A percentile compares a stretch with the other conserved stretches of the same genome.
Conservation (phyloP, 2,888 invertebrate genomes). For the Microdon myrmicae region DNA sequence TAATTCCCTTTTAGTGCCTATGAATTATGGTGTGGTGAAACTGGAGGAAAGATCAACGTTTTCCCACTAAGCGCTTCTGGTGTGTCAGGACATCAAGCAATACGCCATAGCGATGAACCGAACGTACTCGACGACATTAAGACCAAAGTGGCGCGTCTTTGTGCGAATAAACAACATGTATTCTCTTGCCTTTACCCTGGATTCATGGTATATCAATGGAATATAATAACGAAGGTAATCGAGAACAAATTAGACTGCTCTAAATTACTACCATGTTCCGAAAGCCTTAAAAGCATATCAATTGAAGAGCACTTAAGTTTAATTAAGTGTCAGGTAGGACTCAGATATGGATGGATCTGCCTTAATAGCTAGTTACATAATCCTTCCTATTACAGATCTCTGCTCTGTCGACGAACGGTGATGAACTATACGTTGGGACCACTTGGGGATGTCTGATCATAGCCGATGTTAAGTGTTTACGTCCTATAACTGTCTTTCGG, state of each 20-base stretch:
- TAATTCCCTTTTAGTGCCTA: constrained; percentile 66
- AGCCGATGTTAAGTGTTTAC: constrained; percentile 80
- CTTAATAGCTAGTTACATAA: not conserved
- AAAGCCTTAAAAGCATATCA: constrained; percentile 89
- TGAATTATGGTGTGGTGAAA: constrained; percentile 91
- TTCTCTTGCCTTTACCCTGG: constrained; percentile 89
- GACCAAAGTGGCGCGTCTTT: constrained; percentile 79
- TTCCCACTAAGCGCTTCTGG: constrained; percentile 78
- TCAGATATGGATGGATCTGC: not conserved
- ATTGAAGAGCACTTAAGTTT: constrained; percentile 87
- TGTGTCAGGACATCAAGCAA: constrained; percentile 78
- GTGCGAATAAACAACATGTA: constrained; percentile 73
- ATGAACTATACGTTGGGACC: constrained; percentile 88
- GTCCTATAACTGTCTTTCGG: constrained; percentile 91
- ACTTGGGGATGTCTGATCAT: constrained; percentile 95
- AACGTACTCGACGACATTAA: constrained; percentile 61
- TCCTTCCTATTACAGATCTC: constrained; percentile 58
- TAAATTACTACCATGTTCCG: constrained; percentile 90
- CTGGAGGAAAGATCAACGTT: constrained; percentile 80
- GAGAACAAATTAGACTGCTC: constrained; percentile 88
- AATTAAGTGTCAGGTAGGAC: constrained; percentile 77
- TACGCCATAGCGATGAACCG: constrained; percentile 71
- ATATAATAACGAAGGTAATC: constrained; percentile 74
- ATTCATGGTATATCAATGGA: constrained; percentile 90
- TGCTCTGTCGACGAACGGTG: constrained; percentile 73